These are phyloP conservation scores for Mesochorus sp. DNA, from an alignment of 2,888 invertebrate genomes.

Conservation along the genomic window DNA sequence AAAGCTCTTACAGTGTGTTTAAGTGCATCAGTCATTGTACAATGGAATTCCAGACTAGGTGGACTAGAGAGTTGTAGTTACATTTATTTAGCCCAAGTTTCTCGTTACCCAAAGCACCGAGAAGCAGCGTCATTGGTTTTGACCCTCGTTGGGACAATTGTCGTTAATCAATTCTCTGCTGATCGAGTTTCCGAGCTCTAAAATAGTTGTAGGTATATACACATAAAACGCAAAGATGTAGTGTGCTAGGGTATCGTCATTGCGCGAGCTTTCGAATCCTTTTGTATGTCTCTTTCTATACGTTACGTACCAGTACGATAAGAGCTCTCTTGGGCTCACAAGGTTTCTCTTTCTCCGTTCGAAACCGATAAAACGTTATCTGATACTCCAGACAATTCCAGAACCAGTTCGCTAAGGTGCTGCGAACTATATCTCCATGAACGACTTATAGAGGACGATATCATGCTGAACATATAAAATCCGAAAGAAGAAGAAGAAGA, in stretches of 20 bases:
- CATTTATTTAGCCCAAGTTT: constrained; percentile 41
- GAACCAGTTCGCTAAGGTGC: constrained; percentile 49
- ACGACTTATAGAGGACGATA: constrained; percentile 12
- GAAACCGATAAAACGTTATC: constrained; percentile 57
- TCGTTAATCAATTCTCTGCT: constrained; percentile 21
- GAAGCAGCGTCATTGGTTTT: not conserved
- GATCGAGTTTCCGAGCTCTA: constrained; percentile 40
- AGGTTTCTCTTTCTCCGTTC: constrained; percentile 4
- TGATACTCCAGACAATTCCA: constrained; percentile 51
- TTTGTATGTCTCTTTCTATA: constrained; percentile 32
- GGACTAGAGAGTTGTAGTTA: not conserved
- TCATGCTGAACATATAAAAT: not conserved
- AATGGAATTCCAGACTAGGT: not conserved
- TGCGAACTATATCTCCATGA: constrained; percentile 24
- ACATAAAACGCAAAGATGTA: not conserved
- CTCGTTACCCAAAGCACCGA: constrained; percentile 6
- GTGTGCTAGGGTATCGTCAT: constrained; percentile 23
- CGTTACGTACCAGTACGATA: constrained; percentile 30
- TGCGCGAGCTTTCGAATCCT: constrained; percentile 37
- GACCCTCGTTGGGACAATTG: constrained; percentile 14
- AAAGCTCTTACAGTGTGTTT: constrained; percentile 23
- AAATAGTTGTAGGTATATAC: not conserved
- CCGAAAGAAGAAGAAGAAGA: not conserved
- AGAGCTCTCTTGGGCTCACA: constrained; percentile 27
- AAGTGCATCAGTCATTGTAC: constrained; percentile 2